Evolutionary conservation across 2,888 invertebrate genomes (phyloP), one percentile per base, ranked within the genome.

Genomic region (Sicus ferrugineus): DNA sequence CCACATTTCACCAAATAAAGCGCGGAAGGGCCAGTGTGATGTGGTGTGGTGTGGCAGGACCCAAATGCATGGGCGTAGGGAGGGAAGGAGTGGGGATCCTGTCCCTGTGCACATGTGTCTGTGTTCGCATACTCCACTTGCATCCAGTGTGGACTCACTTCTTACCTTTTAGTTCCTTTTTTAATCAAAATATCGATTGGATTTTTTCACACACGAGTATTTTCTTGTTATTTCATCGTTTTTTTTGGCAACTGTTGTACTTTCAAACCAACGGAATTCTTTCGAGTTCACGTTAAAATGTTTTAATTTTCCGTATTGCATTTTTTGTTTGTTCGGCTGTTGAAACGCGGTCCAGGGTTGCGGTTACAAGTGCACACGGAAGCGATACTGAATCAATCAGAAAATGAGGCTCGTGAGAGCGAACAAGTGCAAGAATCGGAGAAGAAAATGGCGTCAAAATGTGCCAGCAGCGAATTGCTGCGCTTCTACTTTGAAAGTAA

Each of bases 251-350:
- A 4, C 4, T 56, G 14, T 14, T 56, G 16, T 56, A 4, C 30
- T 31, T 56, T 56, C 30, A 56, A 56, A 56, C 30, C 31, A n/a
- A 56, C 56, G 30, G 56, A 56, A 56, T 56, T 56, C 16, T 21
- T 19, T 38, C 26, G 3, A 42, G 38, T 61, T 61, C 6, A 61
- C 23, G 61, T 61, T 38, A 38, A 30, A 42, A 42, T 61, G 23
- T 61, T 61, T 61, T 61, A 42, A 61, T 61, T 42, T 61, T 61
- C 26, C 26, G 61, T 42, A 14, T 19, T 61, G 23, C 6, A n/a
- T 9, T 38, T 16, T 46, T 3, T 46, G 19, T 46, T 54, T 54
- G 5, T 28, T 54, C 28, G 14, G 7, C 14, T 23, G 26, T 54
- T 6, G 23, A 54, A 54, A 7, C 28, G 4, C 42, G 42, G 16